Base-by-base conservation (phyloP, 2,888 invertebrate species). In the Pyrrhosoma nymphula region DNA sequence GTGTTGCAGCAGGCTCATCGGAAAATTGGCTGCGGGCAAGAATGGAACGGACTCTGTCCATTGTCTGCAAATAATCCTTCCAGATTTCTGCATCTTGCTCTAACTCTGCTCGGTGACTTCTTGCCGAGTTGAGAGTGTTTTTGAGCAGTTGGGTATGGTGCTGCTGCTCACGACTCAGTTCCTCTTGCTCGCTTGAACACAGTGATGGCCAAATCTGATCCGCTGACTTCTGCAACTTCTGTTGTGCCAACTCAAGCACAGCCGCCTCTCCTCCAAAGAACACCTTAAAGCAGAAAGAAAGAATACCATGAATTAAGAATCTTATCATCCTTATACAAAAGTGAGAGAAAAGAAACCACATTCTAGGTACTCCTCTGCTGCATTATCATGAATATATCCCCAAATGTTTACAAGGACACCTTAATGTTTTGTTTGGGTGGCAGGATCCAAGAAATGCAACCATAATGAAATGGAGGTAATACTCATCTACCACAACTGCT, bases 131-230 rank as follows among this genome's bases (percentile, higher is more conserved):
- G 96, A 99, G 97, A 0, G 98, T 98, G 96, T 98, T 98, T 96
- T 99, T 98, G 96, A 99, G 97, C 75, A 98, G 97, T 96, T 99
- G 98, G 88, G 98, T 98, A 96, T 98, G 98, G 96, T 98, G 98
- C 96, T 98, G 98, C 96, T 98, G 98, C 96, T 99, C 98, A 56
- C 98, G 98, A 23, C 98, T 98, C 26, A 99, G 97, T 96, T 98
- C 98, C 96, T 99, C 98, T 96, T 99, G 99, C 96, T 99, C 99
- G 39, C 98, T 97, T 16, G 98, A 97, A 56, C 98, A 98, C 60
- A 99, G 97, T 0, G 99, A 99, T 0, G 99, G 98, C 98, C 99
- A 99, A 95, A 99, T 99, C 96, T 98, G 98, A 96, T 99, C 99
- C 0, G 98, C 98, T 2, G 98, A 98, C 95, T 98, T 98, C 96